Base-by-base conservation (phyloP, 2,888 invertebrate species). In the Falcaria lacertinaria region DNA sequence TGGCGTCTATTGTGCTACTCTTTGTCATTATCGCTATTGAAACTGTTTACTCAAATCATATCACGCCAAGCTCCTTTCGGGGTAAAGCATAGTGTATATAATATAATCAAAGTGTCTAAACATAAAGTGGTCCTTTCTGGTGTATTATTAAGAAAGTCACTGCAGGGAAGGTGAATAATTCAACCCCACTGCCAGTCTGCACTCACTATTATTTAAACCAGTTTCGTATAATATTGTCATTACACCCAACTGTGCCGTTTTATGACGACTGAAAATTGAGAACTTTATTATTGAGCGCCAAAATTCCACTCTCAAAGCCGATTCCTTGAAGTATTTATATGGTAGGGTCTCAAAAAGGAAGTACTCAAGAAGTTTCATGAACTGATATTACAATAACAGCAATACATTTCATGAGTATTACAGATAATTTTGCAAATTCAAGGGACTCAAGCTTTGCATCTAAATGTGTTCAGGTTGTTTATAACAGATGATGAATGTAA, bases 141-240 rank as follows among this genome's bases (percentile, higher is more conserved):
- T 57, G 62, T 64, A 55, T 64, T 70, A 69, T 64, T 57, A 68
- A 63, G 66, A 60, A 68, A 64, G 60, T 67, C 62, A 55, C 41
- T 49, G 65, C 51, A 57, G 52, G 48, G 54, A 52, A 58, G 48
- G 62, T 73, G 63, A 71, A 73, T 73, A 57, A 73, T 73, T 73
- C 67, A 71, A 60, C 45, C 47, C 54, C 54, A 64, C 59, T 64
- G 53, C 53, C 46, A 47, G 50, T 35, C 37, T 50, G 50, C 56
- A 55, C 52, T 52, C 63, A 57, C 62, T 57, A 56, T 69, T 65
- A 70, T 70, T 66, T 65, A 60, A 59, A 65, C 59, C 58, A 60
- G 59, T 61, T 54, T 52, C 43, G 74, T 70, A 74, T 74, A 73
- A 74, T 74, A 69, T 52, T 41, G 44, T 52, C 68, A 59, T 71